Evolutionary conservation across 2,113 vertebrate species (phyloP), one percentile per base, ranked within the genome.

Genomic region (Aldabrachelys gigantea): DNA sequence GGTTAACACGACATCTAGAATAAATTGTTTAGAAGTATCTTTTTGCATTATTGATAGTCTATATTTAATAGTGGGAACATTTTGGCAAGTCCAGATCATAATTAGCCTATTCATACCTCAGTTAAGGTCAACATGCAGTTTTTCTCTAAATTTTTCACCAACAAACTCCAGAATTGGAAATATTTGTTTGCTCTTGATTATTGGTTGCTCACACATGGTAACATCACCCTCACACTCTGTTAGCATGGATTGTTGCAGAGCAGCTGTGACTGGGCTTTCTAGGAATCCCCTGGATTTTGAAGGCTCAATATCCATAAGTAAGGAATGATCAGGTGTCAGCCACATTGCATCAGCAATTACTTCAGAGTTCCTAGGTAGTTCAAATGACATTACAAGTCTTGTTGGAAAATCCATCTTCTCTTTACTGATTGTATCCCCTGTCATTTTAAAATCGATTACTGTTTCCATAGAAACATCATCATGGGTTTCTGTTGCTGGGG

Each of bases 391-490:
- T 2, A 31, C 3, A 21, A 1, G 17, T n/a, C 81, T 41, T 52
- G 41, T 25, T 12, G 82, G 22, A 72, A 57, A 21, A 54, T 79
- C 49, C 8, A 4, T 14, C 2, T 8, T 35, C 10, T 88, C 80
- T 1, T 82, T 29, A 44, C 12, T 3, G 1, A 4, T 21, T 27
- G 38, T 57, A 93, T 88, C 90, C 4, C 2, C 1, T 29, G 80
- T 91, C 57, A 82, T 89, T 82, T 97, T 97, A 5, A 96, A 93
- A 49, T 97, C 90, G 9, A 96, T 95, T 79, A 82, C 93, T 0
- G 82, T 96, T 94, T 91, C 97, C 98, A 98, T 98, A 81, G 90
- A 97, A 87, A 97, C 84, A 0, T 98, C 98, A 1, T 44, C 1
- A n/a, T 79, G 59, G 27, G n/a, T 69, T 38, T 88, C 95, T 8